phyloP scores from a whole-genome alignment of 2,113 vertebrate genomes.

The Callospermophilus lateralis region DNA sequence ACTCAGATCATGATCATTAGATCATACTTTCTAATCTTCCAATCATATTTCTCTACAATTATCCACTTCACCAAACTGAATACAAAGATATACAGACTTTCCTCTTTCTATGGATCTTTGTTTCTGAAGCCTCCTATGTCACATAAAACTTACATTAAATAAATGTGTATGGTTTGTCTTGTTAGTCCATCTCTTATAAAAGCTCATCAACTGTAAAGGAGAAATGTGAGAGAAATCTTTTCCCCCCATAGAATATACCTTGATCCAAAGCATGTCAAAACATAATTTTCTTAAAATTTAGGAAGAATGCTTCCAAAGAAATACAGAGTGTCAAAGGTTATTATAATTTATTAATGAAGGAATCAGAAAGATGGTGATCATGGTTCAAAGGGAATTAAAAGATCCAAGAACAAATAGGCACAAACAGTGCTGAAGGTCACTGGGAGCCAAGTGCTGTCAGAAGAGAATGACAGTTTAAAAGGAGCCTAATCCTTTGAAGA shows the following conservation, averaged over 20 bases:
- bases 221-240: not conserved
- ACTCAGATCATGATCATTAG: no score
- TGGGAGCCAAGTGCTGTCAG: not conserved
- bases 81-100: not conserved
- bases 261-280: not conserved
- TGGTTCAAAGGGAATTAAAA: conserved; percentile 26
- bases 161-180: not conserved
- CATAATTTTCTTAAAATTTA: conserved; percentile 18
- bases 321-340: not conserved
- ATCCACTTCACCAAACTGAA: not conserved
- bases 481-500: not conserved
- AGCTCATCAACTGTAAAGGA: not conserved
- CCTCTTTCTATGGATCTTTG: not conserved
- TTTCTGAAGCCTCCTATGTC: not conserved
- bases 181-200: not conserved
- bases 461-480: not conserved
- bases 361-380: not conserved
- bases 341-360: conserved; percentile 20
- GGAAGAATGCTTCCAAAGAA: not conserved
- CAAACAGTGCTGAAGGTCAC: not conserved
- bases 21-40: not conserved
- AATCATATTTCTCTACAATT: not conserved
- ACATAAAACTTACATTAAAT: not conserved
- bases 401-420: not conserved
- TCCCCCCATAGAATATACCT: not conserved